Evolutionary conservation across 2,797 vertebrate species (phyloP), one percentile per base, ranked within the genome.

Genomic region (Staurois parvus): DNA sequence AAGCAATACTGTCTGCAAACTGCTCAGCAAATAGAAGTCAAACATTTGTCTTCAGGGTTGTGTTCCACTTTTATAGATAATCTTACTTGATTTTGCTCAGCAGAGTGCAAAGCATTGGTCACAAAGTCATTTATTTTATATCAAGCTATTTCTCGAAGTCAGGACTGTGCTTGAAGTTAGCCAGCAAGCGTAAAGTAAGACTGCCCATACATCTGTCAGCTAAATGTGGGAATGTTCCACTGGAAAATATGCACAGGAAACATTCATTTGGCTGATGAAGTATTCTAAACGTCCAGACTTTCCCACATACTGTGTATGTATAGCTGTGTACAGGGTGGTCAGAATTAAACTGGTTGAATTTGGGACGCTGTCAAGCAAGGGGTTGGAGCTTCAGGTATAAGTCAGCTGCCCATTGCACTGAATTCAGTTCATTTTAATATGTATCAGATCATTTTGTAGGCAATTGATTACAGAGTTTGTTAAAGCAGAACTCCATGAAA

Each of bases 171-270:
- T 26, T 32, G 19, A 40, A 37, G 62, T 79, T 72, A 81, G 45
- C 70, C 42, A 81, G 59, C 45, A 76, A 24, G 34, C 17, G 59
- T 72, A 64, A 59, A 81, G 48, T 30, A 70, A 72, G 72, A 72
- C 45, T 72, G 70, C 30, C 34, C 72, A 75, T 56, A 72, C 48
- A 72, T 81, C 69, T 52, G 62, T 83, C 78, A 34, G 70, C 72
- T 32, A 48, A 42, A 82, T 69, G 72, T 76, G 64, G 81, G 72
- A 83, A 83, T 56, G 62, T 52, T 76, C 59, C 42, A 48, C n/a
- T 75, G 81, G 81, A 83, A 83, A 83, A 76, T 83, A 68, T 83
- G 59, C 64, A 32, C 81, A 76, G 81, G 81, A 76, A 83, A 68
- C 72, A 45, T 76, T 83, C 67, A 48, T 76, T 76, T 52, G 4